Base-by-base conservation (phyloP, 2,797 vertebrate genomes). In the Thunnus albacares region DNA sequence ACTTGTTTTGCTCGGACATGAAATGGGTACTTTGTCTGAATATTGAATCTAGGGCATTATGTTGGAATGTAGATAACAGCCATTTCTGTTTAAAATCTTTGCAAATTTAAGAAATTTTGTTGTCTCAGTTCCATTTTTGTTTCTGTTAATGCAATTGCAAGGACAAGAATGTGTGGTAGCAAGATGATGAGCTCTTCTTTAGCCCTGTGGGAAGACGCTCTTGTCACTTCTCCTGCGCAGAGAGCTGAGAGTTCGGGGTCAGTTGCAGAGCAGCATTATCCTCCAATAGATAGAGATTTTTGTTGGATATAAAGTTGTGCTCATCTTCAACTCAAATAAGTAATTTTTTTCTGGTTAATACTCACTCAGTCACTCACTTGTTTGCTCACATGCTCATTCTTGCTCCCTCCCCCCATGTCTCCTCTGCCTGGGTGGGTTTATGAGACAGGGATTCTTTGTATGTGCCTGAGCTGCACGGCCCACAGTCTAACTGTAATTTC, bases 401-500 rank as follows among this genome's bases (percentile, higher is more conserved):
- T 7, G 59, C n/a, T 35, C 68, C 66, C 74, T 51, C 69, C 28
- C 78, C 53, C 75, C 66, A 64, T 70, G 74, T 76, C 85, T 88
- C 79, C 82, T 74, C 77, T 76, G 84, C 82, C 81, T 85, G 89
- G 91, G 91, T 90, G 89, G 89, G 83, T 90, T 90, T 87, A 83
- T 83, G 82, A 87, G 80, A 94, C 91, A 93, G 90, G 62, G 90
- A 88, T 92, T 92, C 92, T 94, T 95, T 95, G 93, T 95, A 85
- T 89, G 75, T 73, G 53, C 58, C 88, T 18, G 87, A 81, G 83
- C 88, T 70, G 69, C 68, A 56, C 65, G 17, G 78, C 85, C 83
- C 78, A 91, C 88, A 52, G 82, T 77, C 61, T 60, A 81, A 91
- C 75, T 91, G 86, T 90, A 91, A 89, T 85, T 85, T 85, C 80